These are phyloP conservation scores for Nebria salina DNA, from an alignment of 2,888 invertebrate species.

Conservation along the genomic window DNA sequence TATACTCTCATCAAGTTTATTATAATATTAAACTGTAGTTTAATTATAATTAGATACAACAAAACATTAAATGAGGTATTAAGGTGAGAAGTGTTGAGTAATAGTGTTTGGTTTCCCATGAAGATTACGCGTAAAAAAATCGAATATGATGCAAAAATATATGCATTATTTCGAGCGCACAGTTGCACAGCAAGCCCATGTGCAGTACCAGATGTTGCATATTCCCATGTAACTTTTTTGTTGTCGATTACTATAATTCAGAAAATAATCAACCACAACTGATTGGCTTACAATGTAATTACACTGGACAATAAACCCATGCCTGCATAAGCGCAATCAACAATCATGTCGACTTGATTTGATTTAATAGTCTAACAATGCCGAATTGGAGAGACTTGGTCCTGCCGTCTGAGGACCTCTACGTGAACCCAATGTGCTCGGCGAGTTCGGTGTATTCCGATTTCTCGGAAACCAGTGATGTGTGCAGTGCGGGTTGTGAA, in stretches of 20 bases:
- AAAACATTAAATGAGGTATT: neutral
- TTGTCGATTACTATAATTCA: neutral
- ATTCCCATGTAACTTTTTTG: neutral
- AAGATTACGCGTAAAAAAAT: neutral
- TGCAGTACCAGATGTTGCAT: conserved; percentile 18
- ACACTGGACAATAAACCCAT: neutral
- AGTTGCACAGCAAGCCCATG: neutral
- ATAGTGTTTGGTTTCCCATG: neutral
- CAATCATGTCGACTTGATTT: neutral
- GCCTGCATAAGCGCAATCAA: neutral
- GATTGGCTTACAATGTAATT: conserved; percentile 15
- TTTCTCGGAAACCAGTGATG: conserved; percentile 48
- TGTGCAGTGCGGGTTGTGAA: conserved; percentile 66
- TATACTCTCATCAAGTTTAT: neutral
- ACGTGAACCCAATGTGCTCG: conserved; percentile 44
- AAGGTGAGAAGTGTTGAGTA: neutral
- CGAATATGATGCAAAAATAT: neutral
- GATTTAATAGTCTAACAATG: conserved; percentile 25
- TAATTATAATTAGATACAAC: neutral
- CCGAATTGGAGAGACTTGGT: conserved; percentile 47
- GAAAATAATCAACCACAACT: neutral
- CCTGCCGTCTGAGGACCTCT: conserved; percentile 46
- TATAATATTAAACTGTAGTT: neutral
- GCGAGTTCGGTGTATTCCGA: conserved; percentile 47
- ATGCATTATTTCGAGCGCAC: neutral